Base-by-base conservation (phyloP, 2,888 invertebrate genomes). In the Tinea semifulvella region DNA sequence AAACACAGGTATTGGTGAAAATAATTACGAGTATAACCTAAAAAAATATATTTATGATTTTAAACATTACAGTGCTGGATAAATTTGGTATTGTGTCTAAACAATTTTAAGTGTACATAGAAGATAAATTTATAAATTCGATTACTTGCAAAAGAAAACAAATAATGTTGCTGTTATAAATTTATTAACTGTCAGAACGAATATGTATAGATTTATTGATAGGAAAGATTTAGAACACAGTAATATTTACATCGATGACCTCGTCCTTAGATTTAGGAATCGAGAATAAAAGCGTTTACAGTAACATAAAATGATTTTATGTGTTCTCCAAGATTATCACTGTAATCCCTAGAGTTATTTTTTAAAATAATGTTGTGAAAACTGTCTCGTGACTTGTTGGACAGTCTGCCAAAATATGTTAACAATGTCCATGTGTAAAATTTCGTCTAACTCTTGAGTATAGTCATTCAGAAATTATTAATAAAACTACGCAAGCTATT, bases 371-470 rank as follows among this genome's bases (percentile, higher is more conserved):
- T 35, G 16, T 35, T 36, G 16, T 36, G 16, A 18, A 36, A 36
- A 5, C 18, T 18, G 40, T 22, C 40, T 40, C 22, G 40, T 40
- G 56, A 54, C 55, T n/a, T n/a, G n/a, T n/a, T 54, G 53, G 50
- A 50, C 47, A 42, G 53, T 55, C 56, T 70, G 69, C 69, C 68
- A 71, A 67, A 62, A 57, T 40, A 40, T 39, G 20, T 22, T 40
- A 13, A 22, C 13, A 40, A 40, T 22, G 22, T 40, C 39, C 40
- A 22, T 40, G 40, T 40, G 40, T 40, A 40, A 40, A 22, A 40
- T 2, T 3, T 17, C 22, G 7, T 3, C 3, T 40, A 11, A 13
- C 22, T 36, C 18, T 22, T 13, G 6, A 40, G 20, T 40, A 7
- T 40, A 13, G 22, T 6, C 40, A n/a, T n/a, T n/a, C n/a, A n/a